Percentiles rank a stretch among this genome's conserved stretches.
phyloP scores from a whole-genome alignment of 2,888 invertebrate species.

The Galeruca laticollis region DNA sequence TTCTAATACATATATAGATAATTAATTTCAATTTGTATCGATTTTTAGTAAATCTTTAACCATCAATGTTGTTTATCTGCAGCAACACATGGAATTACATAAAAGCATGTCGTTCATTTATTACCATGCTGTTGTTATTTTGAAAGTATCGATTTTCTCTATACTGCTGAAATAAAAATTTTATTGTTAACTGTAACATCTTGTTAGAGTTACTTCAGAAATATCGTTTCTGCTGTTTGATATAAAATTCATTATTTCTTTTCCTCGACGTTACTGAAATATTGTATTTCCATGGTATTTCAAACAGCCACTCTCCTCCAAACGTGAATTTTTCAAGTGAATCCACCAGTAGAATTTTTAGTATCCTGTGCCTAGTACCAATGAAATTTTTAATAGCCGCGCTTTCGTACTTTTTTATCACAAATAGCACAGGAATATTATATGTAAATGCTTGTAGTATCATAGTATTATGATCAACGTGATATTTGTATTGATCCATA shows the following conservation, averaged over 20 bases:
- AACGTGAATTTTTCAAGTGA: slow-evolving; percentile 11
- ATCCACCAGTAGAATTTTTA: slow-evolving; percentile 12
- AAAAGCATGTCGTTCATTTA: too few relatives aligned
- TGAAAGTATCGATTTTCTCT: not conserved
- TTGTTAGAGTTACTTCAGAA: not conserved
- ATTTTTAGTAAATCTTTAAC: too few relatives aligned
- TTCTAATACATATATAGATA: too few relatives aligned
- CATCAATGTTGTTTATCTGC: too few relatives aligned
- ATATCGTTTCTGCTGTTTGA: not conserved
- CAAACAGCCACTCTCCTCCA: slow-evolving; percentile 5
- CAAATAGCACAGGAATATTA: slow-evolving; percentile 16
- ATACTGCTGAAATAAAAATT: not conserved
- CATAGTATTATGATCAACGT: too few relatives aligned
- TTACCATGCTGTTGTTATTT: not conserved
- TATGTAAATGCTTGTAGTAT: too few relatives aligned
- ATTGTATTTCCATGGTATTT: slow-evolving; percentile 16
- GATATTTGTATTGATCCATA: too few relatives aligned
- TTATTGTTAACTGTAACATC: slow-evolving; percentile 1
- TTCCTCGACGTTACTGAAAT: slow-evolving; percentile 7
- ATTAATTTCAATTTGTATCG: too few relatives aligned
- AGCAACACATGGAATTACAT: too few relatives aligned
- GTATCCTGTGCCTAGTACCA: slow-evolving; percentile 7
- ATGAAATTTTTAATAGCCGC: slow-evolving; percentile 19
- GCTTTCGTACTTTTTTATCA: not conserved
- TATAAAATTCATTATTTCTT: slow-evolving; percentile 22